Conservation (phyloP, 2,797 vertebrate genomes). For the Petrocephalus schoutedeni region DNA sequence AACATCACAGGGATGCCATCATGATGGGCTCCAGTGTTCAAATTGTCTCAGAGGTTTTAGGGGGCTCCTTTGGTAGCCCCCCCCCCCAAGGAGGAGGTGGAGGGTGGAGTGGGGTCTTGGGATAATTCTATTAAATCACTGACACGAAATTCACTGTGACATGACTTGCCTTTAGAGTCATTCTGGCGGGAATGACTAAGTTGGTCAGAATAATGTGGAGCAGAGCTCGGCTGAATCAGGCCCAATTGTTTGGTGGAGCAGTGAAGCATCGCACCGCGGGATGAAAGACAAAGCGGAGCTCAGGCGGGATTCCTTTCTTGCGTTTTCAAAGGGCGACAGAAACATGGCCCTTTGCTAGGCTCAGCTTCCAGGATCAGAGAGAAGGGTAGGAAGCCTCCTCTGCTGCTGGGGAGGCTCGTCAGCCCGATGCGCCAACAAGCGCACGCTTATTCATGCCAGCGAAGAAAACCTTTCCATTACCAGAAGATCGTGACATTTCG, state of each 20-base stretch:
- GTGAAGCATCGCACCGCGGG: neutral
- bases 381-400: neutral
- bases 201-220: neutral
- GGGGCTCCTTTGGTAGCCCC: neutral
- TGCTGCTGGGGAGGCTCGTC: neutral
- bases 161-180: neutral
- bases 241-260: neutral
- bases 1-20: neutral
- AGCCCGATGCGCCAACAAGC: neutral
- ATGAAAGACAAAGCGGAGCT: neutral
- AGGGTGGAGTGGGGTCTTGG: neutral
- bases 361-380: neutral
- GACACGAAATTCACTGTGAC: neutral
- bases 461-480: neutral
- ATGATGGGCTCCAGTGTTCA: neutral
- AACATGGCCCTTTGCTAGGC: neutral
- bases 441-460: neutral
- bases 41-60: neutral
- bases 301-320: neutral
- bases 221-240: neutral
- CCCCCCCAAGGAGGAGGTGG: too few relatives aligned
- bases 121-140: neutral
- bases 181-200: neutral
- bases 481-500: slow-evolving; percentile 19
- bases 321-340: neutral